These are phyloP conservation scores for Drosophila recens DNA, from an alignment of 2,888 invertebrate species.

Conservation along the genomic window DNA sequence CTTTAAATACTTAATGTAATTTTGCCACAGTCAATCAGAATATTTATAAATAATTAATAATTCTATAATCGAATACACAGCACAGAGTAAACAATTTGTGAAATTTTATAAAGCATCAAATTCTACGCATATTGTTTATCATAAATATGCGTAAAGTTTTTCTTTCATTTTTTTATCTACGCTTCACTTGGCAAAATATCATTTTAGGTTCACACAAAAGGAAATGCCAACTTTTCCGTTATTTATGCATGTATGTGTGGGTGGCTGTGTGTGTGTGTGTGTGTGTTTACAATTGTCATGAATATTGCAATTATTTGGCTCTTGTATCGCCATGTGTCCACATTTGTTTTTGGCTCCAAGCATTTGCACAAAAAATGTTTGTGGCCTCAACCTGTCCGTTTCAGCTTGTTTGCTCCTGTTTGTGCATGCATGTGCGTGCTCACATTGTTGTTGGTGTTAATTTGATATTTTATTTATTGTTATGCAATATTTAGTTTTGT, in stretches of 20 bases:
- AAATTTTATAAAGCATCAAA: slow-evolving; percentile 53
- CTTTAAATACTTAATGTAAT: slow-evolving; percentile 63
- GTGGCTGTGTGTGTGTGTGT: slow-evolving; percentile 22
- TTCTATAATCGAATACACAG: slow-evolving; percentile 40
- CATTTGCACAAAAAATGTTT: slow-evolving; percentile 76
- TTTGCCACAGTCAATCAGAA: slow-evolving; percentile 48
- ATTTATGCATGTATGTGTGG: slow-evolving; percentile 16
- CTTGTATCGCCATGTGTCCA: slow-evolving; percentile 63
- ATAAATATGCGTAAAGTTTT: slow-evolving; percentile 37
- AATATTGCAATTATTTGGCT: slow-evolving; percentile 78
- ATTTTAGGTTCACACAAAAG: slow-evolving; percentile 64
- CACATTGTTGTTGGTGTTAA: slow-evolving; percentile 68
- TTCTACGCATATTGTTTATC: slow-evolving; percentile 41
- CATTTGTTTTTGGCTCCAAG: slow-evolving; percentile 69
- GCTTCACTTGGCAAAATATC: slow-evolving; percentile 54
- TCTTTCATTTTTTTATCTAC: slow-evolving; percentile 30
- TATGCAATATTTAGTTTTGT: slow-evolving; percentile 73
- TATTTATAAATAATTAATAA: slow-evolving; percentile 57
- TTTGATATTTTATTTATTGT: slow-evolving; percentile 79
- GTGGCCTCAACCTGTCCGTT: slow-evolving; percentile 48
- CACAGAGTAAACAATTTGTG: slow-evolving; percentile 21
- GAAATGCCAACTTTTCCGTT: slow-evolving; percentile 60
- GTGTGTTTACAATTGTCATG: slow-evolving; percentile 69
- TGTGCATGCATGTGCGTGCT: slow-evolving; percentile 16
- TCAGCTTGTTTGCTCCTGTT: slow-evolving; percentile 16